Percentiles rank a stretch among this genome's conserved stretches.
These are phyloP conservation scores for Taenioides sp. DNA, from an alignment of 2,797 vertebrate genomes.

Conservation along the genomic window DNA sequence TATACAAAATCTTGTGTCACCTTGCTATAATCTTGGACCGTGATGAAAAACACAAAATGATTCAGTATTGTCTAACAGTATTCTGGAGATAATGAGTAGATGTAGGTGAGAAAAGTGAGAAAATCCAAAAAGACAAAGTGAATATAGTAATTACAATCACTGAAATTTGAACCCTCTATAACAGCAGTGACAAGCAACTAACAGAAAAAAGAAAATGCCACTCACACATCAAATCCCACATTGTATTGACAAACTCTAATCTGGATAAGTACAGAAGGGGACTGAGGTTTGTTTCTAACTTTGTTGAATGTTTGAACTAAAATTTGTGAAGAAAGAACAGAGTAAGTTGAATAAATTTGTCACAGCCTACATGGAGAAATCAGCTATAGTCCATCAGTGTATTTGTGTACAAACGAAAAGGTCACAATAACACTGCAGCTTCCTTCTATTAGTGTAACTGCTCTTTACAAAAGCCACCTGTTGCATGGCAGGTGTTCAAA, in stretches of 20 bases:
- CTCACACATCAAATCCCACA: slow-evolving; percentile 12
- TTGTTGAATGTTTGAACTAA: neutral
- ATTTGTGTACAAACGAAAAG: slow-evolving; percentile 6
- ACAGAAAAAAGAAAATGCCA: neutral
- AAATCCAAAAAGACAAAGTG: neutral
- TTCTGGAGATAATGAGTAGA: too few relatives aligned
- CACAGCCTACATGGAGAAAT: neutral
- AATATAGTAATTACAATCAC: slow-evolving; percentile 9
- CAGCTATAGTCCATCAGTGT: neutral
- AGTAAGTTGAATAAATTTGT: neutral
- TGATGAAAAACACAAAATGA: neutral
- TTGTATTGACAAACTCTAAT: slow-evolving; percentile 20
- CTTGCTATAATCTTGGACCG: neutral
- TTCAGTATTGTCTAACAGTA: neutral
- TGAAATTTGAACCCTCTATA: neutral
- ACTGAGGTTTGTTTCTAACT: neutral
- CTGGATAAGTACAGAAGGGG: slow-evolving; percentile 1
- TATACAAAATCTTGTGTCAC: neutral
- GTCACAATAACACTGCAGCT: neutral
- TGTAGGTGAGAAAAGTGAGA: neutral
- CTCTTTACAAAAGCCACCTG: slow-evolving; percentile 11
- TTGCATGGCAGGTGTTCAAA: slow-evolving; percentile 3
- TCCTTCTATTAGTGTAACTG: neutral
- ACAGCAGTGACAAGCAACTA: slow-evolving; percentile 1
- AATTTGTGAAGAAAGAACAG: neutral